Evolutionary conservation across 2,113 vertebrate genomes (phyloP).

Genomic region (Rhadina sibilatrix): DNA sequence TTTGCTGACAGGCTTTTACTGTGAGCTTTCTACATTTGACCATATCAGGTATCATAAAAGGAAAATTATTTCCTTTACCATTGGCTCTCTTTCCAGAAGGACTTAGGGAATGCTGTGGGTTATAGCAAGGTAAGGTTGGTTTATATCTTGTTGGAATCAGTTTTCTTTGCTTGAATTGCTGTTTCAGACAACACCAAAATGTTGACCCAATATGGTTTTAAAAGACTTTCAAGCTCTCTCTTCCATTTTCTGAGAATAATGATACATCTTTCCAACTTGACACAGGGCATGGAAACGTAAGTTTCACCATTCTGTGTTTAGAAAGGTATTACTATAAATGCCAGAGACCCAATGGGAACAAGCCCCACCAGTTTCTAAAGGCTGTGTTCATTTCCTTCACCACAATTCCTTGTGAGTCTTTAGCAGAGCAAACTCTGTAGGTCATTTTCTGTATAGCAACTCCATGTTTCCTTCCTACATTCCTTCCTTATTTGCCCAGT

Average conservation of each 20-base stretch:
- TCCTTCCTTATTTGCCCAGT: background rate
- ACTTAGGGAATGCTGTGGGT: background rate
- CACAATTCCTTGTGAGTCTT: background rate
- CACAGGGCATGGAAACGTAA: background rate
- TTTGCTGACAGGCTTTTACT: background rate
- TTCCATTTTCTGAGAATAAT: background rate
- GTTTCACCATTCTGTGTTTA: background rate
- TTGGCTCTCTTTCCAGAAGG: background rate
- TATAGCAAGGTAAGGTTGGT: background rate
- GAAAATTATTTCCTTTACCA: background rate
- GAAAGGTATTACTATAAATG: background rate
- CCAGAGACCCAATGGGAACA: background rate
- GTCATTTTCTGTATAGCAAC: background rate
- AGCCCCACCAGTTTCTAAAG: background rate
- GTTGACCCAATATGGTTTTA: background rate
- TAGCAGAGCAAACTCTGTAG: background rate
- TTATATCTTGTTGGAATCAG: background rate
- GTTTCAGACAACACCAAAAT: background rate
- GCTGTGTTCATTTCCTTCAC: background rate
- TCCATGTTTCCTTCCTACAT: background rate
- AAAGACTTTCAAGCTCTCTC: background rate
- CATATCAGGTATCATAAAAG: background rate
- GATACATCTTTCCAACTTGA: background rate
- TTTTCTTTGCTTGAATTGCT: background rate
- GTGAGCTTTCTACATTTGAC: background rate